Evolutionary conservation across 2,888 invertebrate species (phyloP).

Genomic region (Rhyacophila evoluta): DNA sequence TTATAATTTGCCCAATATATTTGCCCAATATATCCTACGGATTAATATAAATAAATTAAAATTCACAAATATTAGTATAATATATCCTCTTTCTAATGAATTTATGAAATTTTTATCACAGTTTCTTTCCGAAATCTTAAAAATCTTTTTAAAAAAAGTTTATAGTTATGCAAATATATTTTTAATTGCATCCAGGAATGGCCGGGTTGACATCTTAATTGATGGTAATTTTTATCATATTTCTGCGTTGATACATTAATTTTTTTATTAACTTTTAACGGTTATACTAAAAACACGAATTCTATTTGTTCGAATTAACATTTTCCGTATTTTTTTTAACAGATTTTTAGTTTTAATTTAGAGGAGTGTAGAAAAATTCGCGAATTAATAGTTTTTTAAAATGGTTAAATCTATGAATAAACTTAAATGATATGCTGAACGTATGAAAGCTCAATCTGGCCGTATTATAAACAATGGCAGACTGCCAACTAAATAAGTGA

Average conservation of each 20-base stretch:
- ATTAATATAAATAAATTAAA: neutral
- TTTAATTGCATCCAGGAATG: neutral
- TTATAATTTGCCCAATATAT: no score
- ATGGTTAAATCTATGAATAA: no score
- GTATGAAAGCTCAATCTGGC: no score
- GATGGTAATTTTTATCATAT: neutral
- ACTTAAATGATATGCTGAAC: no score
- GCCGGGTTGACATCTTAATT: neutral
- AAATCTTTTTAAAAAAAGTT: no score
- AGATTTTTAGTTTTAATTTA: no score
- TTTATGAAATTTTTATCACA: neutral
- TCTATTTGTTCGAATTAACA: no score
- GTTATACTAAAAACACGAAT: neutral
- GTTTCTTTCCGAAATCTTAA: neutral
- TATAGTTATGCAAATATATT: neutral
- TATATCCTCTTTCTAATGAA: neutral
- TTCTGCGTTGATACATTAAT: neutral
- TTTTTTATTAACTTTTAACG: neutral
- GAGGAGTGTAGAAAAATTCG: no score
- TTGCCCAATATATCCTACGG: neutral
- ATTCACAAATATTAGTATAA: neutral
- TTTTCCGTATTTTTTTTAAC: no score
- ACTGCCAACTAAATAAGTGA: no score
- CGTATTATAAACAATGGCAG: no score
- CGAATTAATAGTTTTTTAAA: no score